phyloP scores from a whole-genome alignment of 2,797 vertebrate species.

The Galago senegalensis region DNA sequence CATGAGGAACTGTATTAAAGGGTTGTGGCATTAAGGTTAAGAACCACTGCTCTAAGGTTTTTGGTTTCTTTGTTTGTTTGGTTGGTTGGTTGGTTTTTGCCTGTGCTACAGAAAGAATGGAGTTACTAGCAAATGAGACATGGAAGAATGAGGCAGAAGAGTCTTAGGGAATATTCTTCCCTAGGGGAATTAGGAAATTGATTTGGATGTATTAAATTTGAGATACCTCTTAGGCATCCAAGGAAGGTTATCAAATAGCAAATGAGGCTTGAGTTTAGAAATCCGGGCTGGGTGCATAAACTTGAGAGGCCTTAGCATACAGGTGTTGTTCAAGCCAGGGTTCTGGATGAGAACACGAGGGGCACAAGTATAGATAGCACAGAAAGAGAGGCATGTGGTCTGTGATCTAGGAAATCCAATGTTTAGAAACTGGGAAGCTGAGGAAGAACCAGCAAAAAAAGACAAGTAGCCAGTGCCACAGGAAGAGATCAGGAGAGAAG shows the following conservation, averaged over 20 bases:
- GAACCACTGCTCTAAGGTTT: too few relatives aligned
- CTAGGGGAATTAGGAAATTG: not conserved
- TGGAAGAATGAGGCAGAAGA: not conserved
- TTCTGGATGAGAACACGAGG: not conserved
- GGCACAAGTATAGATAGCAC: not conserved
- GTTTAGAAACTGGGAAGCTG: not conserved
- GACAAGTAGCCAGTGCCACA: not conserved
- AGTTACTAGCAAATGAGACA: not conserved
- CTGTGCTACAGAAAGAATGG: not conserved
- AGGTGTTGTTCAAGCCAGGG: not conserved
- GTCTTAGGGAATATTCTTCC: not conserved
- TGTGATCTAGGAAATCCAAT: not conserved
- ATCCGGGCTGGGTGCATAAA: not conserved
- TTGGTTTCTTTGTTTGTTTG: too few relatives aligned
- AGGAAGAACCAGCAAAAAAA: not conserved
- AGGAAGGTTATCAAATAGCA: not conserved
- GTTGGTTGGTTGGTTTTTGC: not conserved
- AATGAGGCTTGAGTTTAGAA: not conserved
- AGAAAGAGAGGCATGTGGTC: not conserved
- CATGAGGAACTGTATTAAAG: too few relatives aligned
- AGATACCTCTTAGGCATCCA: not conserved
- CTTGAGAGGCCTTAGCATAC: not conserved
- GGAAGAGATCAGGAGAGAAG: not conserved
- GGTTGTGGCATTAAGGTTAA: too few relatives aligned
- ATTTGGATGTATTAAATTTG: not conserved